These are phyloP conservation scores for Amblyteles armatorius DNA, from an alignment of 2,888 invertebrate genomes.

Conservation along the genomic window DNA sequence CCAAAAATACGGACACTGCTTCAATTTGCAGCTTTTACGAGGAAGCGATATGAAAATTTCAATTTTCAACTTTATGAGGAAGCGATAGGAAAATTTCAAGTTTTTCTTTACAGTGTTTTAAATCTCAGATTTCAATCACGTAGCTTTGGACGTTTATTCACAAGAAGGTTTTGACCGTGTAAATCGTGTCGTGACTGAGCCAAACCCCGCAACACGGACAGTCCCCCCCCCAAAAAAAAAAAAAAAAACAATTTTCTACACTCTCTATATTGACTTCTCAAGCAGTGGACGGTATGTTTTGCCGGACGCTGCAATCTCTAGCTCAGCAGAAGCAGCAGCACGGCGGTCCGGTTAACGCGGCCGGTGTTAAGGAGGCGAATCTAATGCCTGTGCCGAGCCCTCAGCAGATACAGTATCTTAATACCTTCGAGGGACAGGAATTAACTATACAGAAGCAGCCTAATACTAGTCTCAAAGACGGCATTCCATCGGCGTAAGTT, in stretches of 20 bases:
- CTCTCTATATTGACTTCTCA: slow-evolving; percentile 66
- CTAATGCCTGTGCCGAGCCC: slow-evolving; percentile 98
- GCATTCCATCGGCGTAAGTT: slow-evolving; percentile 90
- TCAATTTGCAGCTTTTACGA: no score
- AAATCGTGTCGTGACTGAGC: not conserved
- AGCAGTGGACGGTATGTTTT: slow-evolving; percentile 88
- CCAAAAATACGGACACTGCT: no score
- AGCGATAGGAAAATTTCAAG: no score
- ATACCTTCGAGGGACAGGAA: slow-evolving; percentile 98
- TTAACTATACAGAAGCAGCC: slow-evolving; percentile 98
- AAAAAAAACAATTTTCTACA: slow-evolving; percentile 13
- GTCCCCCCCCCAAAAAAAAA: not conserved
- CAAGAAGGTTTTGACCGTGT: no score
- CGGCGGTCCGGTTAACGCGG: slow-evolving; percentile 80
- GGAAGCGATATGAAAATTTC: no score
- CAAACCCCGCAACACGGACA: not conserved
- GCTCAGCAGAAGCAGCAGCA: slow-evolving; percentile 87
- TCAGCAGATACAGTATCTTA: slow-evolving; percentile 97
- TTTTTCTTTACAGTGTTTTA: no score
- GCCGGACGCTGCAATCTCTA: slow-evolving; percentile 88
- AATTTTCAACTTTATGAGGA: no score
- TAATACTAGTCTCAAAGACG: slow-evolving; percentile 94
- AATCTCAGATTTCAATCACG: no score
- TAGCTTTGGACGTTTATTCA: no score
- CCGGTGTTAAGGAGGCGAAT: slow-evolving; percentile 92